A percentile compares a stretch with the other conserved stretches of the same genome.
These are phyloP conservation scores for Poecile montanus DNA, from an alignment of 2,797 vertebrate genomes.

Conservation along the genomic window DNA sequence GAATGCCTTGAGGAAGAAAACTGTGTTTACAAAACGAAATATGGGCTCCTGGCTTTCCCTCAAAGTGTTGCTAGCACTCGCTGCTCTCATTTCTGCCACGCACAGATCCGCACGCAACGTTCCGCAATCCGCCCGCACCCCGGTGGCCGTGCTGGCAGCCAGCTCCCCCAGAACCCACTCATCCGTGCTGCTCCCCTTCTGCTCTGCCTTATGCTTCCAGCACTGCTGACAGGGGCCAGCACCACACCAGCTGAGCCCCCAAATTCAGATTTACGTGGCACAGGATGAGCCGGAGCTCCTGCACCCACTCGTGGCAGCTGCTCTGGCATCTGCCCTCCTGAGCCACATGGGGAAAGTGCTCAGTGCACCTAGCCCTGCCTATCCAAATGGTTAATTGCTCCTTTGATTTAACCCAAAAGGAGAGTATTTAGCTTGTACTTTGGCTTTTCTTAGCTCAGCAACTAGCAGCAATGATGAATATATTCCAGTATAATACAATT, in stretches of 20 bases:
- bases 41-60: background rate
- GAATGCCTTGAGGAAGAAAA: background rate
- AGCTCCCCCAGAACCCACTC: background rate
- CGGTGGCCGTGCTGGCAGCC: fast-evolving
- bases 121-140: background rate
- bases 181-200: background rate
- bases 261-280: background rate
- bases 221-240: background rate
- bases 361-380: background rate
- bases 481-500: background rate
- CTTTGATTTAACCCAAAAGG: background rate
- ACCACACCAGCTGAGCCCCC: background rate
- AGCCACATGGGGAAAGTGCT: background rate
- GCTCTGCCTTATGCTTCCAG: background rate
- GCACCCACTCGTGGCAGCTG: background rate
- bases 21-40: background rate
- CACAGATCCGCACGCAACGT: background rate
- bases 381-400: background rate
- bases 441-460: background rate
- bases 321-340: background rate
- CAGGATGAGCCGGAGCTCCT: background rate
- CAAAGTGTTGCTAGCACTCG: background rate
- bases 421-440: background rate
- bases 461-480: background rate
- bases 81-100: background rate